Evolutionary conservation across 1,140 invertebrate species (phyloP).

Genomic region (Zaprionus vittiger): DNA sequence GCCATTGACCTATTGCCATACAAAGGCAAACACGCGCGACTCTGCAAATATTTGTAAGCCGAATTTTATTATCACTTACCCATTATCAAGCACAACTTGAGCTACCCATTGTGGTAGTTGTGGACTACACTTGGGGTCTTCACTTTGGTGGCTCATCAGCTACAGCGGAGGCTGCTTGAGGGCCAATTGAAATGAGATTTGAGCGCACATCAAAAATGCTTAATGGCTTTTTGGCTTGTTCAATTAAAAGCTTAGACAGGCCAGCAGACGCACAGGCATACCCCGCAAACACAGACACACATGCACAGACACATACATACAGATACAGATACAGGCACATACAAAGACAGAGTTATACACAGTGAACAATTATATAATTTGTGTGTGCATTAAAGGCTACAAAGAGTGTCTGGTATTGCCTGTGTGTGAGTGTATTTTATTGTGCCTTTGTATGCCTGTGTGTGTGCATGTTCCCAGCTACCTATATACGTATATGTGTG

Average conservation of each 20-base stretch:
- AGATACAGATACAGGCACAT: background rate
- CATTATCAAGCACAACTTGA: conserved; percentile 27
- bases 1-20: conserved; percentile 80
- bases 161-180: conserved; percentile 38
- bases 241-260: conserved; percentile 69
- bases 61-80: conserved; percentile 70
- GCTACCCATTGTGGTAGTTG: background rate
- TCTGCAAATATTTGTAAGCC: conserved; percentile 62
- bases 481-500: background rate
- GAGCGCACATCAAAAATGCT: conserved; percentile 66
- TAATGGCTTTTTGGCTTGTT: conserved; percentile 72
- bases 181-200: conserved; percentile 73
- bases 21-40: conserved; percentile 64
- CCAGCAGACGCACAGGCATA: conserved; percentile 1
- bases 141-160: conserved; percentile 10
- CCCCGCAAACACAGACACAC: conserved; percentile 9
- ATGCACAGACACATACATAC: conserved; percentile 24
- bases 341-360: conserved; percentile 10
- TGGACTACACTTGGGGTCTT: background rate
- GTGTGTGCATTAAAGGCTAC: conserved; percentile 56
- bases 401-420: background rate
- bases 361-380: conserved; percentile 66
- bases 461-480: background rate
- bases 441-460: background rate
- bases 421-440: conserved; percentile 2